Base-by-base conservation (phyloP, 2,113 vertebrate genomes). In the Strigops habroptila region DNA sequence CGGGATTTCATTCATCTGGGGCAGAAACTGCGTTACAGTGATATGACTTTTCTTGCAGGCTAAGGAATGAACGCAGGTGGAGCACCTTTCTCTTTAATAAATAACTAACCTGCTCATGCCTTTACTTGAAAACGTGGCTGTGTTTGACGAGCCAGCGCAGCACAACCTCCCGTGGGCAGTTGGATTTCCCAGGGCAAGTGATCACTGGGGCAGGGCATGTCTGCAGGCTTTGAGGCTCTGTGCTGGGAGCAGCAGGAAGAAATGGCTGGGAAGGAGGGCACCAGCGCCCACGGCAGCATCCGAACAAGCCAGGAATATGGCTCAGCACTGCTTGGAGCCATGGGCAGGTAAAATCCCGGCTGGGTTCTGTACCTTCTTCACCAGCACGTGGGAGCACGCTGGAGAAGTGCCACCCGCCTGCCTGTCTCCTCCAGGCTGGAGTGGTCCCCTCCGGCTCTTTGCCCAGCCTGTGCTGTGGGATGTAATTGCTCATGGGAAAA, bases 221-320 rank as follows among this genome's bases (percentile, higher is more conserved):
- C 80, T 69, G 73, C 60, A 23, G n/a, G 53, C 53, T 80, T 59
- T 9, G 2, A 64, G 73, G 73, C 25, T 87, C 53, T 17, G 59
- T 44, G 41, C n/a, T 86, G 68, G 71, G 35, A 86, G 53, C 31
- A 69, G 52, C 71, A 69, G 70, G 75, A 82, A 63, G 62, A 49
- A 68, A 46, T 8, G 63, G 46, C 52, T 63, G 43, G 60, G 60
- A 49, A 70, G 28, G 37, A 86, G 43, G 52, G 60, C 60, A 53
- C 59, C 6, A 2, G 31, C 1, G 3, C 28, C 55, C 11, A 3
- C 0, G 0, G 35, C 21, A 57, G 67, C 3, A 1, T 1, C 15
- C 1, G 13, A 74, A 39, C 27, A 80, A 62, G 49, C 33, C 1
- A 9, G 48, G 80, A 82, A 73, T 9, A 19, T 21, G 44, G 51